These are phyloP conservation scores for Myotis myotis DNA, from an alignment of 2,797 vertebrate genomes.

Conservation along the genomic window DNA sequence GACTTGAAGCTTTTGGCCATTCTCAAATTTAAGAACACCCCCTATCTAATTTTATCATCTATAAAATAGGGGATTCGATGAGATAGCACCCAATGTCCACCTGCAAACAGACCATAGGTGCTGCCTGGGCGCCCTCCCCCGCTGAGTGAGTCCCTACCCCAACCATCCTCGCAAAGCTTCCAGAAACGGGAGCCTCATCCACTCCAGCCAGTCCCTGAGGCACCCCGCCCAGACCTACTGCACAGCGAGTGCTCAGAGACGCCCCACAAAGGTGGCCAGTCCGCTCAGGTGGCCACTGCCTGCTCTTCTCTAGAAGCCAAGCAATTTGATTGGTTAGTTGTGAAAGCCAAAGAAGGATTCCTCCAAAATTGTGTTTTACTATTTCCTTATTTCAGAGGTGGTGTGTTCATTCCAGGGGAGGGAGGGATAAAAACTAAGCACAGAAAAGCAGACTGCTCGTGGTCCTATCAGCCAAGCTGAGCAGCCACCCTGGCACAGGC, in stretches of 20 bases:
- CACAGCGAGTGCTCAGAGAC: neutral
- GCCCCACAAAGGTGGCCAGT: neutral
- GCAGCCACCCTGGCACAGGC: neutral
- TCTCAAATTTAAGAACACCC: neutral
- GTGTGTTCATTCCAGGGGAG: neutral
- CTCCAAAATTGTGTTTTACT: neutral
- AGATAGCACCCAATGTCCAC: neutral
- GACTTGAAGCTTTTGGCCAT: neutral
- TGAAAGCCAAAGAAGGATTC: neutral
- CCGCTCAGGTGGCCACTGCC: fast-evolving
- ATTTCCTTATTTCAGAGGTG: neutral
- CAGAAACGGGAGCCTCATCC: fast-evolving
- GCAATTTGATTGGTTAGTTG: neutral
- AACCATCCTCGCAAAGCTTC: neutral
- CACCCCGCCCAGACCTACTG: neutral
- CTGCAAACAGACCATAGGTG: neutral
- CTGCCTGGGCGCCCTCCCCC: neutral
- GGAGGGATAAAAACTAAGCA: neutral
- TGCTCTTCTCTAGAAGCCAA: neutral
- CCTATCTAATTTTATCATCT: neutral
- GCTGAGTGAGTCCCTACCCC: neutral
- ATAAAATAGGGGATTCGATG: neutral
- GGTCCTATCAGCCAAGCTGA: neutral
- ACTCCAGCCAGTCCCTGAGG: neutral
- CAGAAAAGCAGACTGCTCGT: neutral